Evolutionary conservation across 2,113 vertebrate genomes (phyloP).

Genomic region (Acrocephalus kingi): DNA sequence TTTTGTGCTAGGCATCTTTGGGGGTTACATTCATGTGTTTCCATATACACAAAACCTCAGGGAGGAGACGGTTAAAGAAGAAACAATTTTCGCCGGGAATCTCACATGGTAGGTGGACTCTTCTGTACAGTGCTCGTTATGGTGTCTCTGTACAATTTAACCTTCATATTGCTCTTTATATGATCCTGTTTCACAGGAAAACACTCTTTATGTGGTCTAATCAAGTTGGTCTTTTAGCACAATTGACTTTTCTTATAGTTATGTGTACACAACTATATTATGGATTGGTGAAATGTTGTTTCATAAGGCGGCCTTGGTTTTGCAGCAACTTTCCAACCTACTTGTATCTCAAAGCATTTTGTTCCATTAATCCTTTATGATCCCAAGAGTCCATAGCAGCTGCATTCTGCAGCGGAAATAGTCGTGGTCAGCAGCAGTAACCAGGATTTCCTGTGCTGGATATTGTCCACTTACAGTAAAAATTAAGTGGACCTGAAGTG

Average conservation of each 20-base stretch:
- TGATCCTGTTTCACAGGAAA: background rate
- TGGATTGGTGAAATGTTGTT: background rate
- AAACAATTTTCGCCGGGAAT: background rate
- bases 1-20: background rate
- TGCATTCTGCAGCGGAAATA: background rate
- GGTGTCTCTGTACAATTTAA: background rate
- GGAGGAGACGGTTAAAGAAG: background rate
- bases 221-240: accelerated
- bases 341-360: background rate
- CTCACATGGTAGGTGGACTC: constrained; percentile 12
- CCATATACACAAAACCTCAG: background rate
- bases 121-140: accelerated
- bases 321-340: background rate
- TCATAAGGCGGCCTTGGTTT: background rate
- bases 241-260: background rate
- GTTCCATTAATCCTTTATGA: background rate
- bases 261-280: accelerated
- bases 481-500: background rate
- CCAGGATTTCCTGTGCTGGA: background rate
- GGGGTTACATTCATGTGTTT: background rate
- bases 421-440: background rate
- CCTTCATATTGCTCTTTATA: background rate
- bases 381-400: background rate
- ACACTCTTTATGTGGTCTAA: background rate
- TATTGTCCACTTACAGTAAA: background rate